Percentiles rank a stretch among this genome's conserved stretches.
Evolutionary conservation across 2,888 invertebrate species (phyloP).

Genomic region (Nipponacmea schrenckii): DNA sequence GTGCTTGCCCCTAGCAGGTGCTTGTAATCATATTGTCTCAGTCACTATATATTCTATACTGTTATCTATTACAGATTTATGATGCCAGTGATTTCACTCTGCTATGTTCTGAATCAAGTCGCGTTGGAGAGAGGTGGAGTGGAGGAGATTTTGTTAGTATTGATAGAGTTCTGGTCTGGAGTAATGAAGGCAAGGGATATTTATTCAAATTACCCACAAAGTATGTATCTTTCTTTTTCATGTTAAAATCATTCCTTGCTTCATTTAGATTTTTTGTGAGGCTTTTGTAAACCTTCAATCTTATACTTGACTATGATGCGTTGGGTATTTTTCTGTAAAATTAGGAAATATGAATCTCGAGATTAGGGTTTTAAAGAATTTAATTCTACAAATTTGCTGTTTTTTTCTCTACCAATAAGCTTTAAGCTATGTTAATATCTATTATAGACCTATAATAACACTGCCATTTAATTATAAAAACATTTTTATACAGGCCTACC

Average conservation of each 20-base stretch:
- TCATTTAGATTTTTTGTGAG: conserved; percentile 12
- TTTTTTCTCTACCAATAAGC: too few species aligned
- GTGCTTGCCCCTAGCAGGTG: too few species aligned
- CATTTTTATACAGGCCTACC: too few species aligned
- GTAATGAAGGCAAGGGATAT: conserved; percentile 94
- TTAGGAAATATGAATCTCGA: too few species aligned
- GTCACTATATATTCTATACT: too few species aligned
- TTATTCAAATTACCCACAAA: conserved; percentile 95
- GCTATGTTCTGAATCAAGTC: conserved; percentile 90
- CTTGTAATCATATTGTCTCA: too few species aligned
- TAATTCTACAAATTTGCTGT: too few species aligned
- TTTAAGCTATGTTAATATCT: too few species aligned
- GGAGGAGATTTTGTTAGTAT: conserved; percentile 93
- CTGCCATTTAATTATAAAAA: too few species aligned
- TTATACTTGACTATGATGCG: neutral
- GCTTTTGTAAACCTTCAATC: conserved; percentile 37
- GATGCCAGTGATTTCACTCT: conserved; percentile 94
- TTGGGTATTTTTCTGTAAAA: neutral
- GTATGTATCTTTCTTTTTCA: conserved; percentile 73
- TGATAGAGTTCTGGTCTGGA: conserved; percentile 93
- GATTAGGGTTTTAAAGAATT: too few species aligned
- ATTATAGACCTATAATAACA: too few species aligned
- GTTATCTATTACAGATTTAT: conserved; percentile 72
- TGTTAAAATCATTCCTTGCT: neutral
- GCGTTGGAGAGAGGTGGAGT: conserved; percentile 85